Conservation (phyloP, 2,113 vertebrate genomes). For the Mandrillus leucophaeus region DNA sequence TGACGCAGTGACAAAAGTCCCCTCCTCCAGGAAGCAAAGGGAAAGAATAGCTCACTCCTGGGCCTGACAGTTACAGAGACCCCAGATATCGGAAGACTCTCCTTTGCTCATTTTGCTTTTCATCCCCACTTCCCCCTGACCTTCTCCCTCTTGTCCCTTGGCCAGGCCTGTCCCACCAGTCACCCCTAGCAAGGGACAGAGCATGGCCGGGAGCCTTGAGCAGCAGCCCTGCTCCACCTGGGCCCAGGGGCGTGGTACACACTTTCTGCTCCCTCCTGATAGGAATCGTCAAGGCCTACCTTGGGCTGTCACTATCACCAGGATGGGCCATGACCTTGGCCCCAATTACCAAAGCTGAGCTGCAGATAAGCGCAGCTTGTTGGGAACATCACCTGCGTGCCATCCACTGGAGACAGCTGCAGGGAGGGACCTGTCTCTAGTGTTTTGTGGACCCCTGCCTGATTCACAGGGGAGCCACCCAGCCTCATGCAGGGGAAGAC, state of each 20-base stretch:
- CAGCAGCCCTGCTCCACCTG: fast-evolving
- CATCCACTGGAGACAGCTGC: background rate
- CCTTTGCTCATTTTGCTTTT: too few species aligned
- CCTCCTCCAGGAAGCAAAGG: background rate
- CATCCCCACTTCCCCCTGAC: fast-evolving
- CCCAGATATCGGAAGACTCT: background rate
- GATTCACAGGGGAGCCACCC: background rate
- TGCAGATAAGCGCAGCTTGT: background rate
- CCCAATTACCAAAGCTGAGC: background rate
- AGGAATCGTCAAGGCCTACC: background rate
- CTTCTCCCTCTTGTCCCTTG: background rate
- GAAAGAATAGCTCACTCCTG: background rate
- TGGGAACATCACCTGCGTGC: background rate
- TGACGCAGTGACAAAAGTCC: background rate
- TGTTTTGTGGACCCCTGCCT: background rate
- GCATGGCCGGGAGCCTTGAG: background rate
- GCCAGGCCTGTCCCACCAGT: background rate
- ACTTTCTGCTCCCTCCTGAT: background rate
- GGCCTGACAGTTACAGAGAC: background rate
- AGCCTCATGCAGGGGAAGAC: background rate
- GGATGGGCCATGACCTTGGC: slow-evolving; percentile 45
- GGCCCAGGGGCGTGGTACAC: background rate
- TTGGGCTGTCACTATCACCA: background rate
- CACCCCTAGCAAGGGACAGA: background rate
- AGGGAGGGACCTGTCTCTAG: background rate